Evolutionary conservation across 2,113 vertebrate species (phyloP).

Genomic region (Sitta europaea): DNA sequence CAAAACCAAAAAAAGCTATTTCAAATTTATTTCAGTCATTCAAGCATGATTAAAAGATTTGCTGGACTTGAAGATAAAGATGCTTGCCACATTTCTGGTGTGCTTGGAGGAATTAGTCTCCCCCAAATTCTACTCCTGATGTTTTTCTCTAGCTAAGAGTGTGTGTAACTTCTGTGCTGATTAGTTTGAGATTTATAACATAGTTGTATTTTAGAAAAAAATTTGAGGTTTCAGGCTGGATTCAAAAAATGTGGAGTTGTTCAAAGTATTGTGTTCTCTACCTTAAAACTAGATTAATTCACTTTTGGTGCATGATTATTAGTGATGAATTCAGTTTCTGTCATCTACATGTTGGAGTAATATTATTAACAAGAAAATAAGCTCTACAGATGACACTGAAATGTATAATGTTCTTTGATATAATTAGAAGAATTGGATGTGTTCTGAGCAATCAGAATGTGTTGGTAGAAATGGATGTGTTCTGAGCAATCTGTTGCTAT

Average conservation of each 20-base stretch:
- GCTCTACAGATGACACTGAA: not conserved
- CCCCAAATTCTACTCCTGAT: not conserved
- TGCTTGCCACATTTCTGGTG: not conserved
- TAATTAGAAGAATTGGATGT: not conserved
- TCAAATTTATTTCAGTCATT: fast-evolving
- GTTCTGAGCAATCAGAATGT: not conserved
- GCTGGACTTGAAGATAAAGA: not conserved
- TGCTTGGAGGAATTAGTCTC: not conserved
- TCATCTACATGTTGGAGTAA: not conserved
- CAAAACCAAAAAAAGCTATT: not conserved
- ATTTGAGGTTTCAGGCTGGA: not conserved
- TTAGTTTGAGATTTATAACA: not conserved
- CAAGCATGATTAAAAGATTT: not conserved
- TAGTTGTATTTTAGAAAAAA: not conserved
- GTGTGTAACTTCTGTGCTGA: not conserved
- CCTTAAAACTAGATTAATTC: not conserved
- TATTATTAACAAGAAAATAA: not conserved
- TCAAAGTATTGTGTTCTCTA: not conserved
- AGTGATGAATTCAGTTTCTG: not conserved
- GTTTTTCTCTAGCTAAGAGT: not conserved
- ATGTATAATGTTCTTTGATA: not conserved
- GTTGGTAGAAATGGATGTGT: not conserved
- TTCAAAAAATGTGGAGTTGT: not conserved
- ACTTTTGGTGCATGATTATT: not conserved
- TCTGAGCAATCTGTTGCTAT: not conserved